Evolutionary conservation across 1,140 invertebrate species (phyloP).

Genomic region (Andrena cerasifolii): DNA sequence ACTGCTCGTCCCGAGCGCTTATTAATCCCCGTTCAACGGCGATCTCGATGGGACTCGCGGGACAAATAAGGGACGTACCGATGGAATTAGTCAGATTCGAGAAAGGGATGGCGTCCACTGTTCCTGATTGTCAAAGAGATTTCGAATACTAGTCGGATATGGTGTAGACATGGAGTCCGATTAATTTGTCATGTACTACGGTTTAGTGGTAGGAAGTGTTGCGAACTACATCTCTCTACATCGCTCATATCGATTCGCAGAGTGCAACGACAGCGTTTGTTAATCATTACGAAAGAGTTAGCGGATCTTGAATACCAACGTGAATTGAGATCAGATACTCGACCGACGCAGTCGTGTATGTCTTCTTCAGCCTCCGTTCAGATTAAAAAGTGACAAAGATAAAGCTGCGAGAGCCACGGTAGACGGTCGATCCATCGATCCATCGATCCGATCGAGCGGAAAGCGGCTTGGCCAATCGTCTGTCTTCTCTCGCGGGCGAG

Average conservation of each 20-base stretch:
- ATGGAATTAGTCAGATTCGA: background rate
- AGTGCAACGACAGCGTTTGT: too few relatives aligned
- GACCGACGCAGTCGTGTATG: background rate
- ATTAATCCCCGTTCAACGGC: background rate
- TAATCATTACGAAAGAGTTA: background rate
- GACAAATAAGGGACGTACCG: background rate
- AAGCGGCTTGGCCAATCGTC: constrained; percentile 30
- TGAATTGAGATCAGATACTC: background rate
- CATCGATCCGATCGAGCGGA: constrained; percentile 34
- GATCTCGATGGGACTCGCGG: background rate
- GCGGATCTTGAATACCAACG: background rate
- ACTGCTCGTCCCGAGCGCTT: background rate
- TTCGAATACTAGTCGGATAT: too few relatives aligned
- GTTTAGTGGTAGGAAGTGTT: too few relatives aligned
- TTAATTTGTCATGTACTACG: too few relatives aligned
- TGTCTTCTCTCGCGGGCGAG: constrained; percentile 50
- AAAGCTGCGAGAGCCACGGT: background rate
- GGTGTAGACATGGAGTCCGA: too few relatives aligned
- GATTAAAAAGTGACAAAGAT: background rate
- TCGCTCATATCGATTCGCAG: too few relatives aligned
- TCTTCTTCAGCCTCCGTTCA: background rate
- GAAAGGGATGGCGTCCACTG: too few relatives aligned
- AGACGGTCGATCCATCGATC: constrained; percentile 15
- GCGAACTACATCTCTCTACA: too few relatives aligned
- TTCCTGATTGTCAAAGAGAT: too few relatives aligned